Base-by-base conservation (phyloP, 1,140 invertebrate species). In the Eubasilissa regina region DNA sequence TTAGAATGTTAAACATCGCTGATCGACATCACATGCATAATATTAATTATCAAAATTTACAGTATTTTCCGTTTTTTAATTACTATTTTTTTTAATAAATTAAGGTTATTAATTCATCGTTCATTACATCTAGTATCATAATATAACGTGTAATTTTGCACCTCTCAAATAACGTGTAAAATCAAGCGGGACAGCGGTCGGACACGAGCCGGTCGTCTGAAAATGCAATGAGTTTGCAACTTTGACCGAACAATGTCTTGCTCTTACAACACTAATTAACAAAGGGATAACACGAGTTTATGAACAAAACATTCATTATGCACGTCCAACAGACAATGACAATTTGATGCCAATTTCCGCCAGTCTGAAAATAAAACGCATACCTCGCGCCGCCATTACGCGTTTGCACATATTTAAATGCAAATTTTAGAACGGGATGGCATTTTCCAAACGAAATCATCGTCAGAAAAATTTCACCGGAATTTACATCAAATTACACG, bases 171-270 rank as follows among this genome's bases (percentile, higher is more conserved):
- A 35, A 3, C 25, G 25, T 35, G 25, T 35, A 35, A 35, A 6
- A 35, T 6, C n/a, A n/a, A 35, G 6, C 25, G 25, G 25, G 25
- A 10, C 0, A 43, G 60, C 13, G 60, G 19, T n/a, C 35, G 3
- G 35, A 25, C 60, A 43, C 35, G 60, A 64, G 35, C 13, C n/a
- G 21, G 35, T 64, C 35, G 60, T 64, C 60, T 64, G 35, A 12
- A 43, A 35, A 13, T n/a, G 35, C 60, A 25, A 64, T 64, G 60
- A 64, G 60, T 64, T 51, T 64, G 35, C 60, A 64, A 64, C 60
- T 64, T 64, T 25, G 19, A 25, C 60, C 35, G 19, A 35, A 43
- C 60, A 43, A 43, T 64, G 60, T 64, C 60, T 64, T 25, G 19
- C 19, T 19, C 60, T 43, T 64, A 19, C 17, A 58, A 64, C 35